Conservation (phyloP, 2,797 vertebrate species). For the Notolepis coatsorum region DNA sequence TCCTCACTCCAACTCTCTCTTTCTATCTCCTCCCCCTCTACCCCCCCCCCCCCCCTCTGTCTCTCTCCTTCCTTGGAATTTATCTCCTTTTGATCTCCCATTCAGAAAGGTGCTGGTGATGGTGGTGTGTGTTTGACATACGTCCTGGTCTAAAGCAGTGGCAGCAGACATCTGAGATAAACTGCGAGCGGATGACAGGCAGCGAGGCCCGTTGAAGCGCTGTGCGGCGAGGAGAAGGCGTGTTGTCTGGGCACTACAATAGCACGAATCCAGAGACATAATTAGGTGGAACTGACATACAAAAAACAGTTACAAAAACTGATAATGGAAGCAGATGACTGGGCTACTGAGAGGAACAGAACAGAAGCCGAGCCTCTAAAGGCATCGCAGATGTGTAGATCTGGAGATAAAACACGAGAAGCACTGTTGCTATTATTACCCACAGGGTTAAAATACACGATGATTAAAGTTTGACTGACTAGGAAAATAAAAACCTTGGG, state of each 20-base stretch:
- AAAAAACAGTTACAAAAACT: constrained; percentile 87
- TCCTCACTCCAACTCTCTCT: constrained; percentile 79
- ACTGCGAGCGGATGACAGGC: constrained; percentile 90
- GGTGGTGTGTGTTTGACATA: constrained; percentile 93
- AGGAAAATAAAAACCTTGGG: constrained; percentile 11
- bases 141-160: constrained; percentile 85
- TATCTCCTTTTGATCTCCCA: constrained; percentile 93
- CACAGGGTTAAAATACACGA: not conserved
- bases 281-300: constrained; percentile 90
- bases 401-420: constrained; percentile 30
- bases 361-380: constrained; percentile 25
- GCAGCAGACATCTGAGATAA: constrained; percentile 90
- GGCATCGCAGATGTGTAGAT: constrained; percentile 28
- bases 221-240: constrained; percentile 86
- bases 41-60: constrained; percentile 35
- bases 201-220: constrained; percentile 87
- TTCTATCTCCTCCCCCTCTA: constrained; percentile 52
- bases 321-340: constrained; percentile 85
- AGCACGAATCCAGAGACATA: constrained; percentile 89
- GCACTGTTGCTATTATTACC: constrained; percentile 13
- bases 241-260: constrained; percentile 87
- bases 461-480: not conserved
- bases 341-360: constrained; percentile 51
- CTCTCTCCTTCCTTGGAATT: constrained; percentile 84
- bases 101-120: constrained; percentile 89